These are phyloP conservation scores for Trachymyrmex septentrionalis DNA, from an alignment of 1,140 invertebrate species.

Conservation along the genomic window DNA sequence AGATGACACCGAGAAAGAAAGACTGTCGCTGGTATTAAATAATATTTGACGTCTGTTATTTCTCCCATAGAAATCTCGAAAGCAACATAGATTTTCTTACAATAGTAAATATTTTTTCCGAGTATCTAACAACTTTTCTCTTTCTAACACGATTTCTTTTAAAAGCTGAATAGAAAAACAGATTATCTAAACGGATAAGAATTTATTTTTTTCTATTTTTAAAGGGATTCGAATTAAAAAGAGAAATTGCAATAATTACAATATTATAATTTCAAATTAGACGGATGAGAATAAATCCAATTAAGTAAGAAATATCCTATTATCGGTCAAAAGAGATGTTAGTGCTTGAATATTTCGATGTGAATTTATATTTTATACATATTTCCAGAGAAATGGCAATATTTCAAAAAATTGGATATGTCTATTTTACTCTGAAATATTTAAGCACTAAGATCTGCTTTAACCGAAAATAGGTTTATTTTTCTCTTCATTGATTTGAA, in stretches of 20 bases:
- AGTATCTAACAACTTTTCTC: background rate
- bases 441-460: too few relatives aligned
- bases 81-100: background rate
- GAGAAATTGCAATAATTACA: background rate
- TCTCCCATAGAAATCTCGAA: background rate
- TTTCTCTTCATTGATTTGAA: background rate
- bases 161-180: background rate
- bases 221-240: background rate
- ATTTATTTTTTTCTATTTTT: background rate
- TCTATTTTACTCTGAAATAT: too few relatives aligned
- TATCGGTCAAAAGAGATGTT: too few relatives aligned
- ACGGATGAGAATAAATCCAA: too few relatives aligned
- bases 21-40: background rate
- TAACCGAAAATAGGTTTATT: too few relatives aligned
- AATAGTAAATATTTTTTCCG: background rate
- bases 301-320: too few relatives aligned
- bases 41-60: conserved; percentile 20
- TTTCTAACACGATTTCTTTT: background rate
- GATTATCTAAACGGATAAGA: conserved; percentile 1
- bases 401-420: background rate
- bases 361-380: too few relatives aligned
- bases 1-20: conserved; percentile 6
- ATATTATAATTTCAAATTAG: too few relatives aligned
- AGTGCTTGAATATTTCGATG: too few relatives aligned
- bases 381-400: background rate